Conservation (phyloP, 2,888 invertebrate species). For the Hydraecia micacea region DNA sequence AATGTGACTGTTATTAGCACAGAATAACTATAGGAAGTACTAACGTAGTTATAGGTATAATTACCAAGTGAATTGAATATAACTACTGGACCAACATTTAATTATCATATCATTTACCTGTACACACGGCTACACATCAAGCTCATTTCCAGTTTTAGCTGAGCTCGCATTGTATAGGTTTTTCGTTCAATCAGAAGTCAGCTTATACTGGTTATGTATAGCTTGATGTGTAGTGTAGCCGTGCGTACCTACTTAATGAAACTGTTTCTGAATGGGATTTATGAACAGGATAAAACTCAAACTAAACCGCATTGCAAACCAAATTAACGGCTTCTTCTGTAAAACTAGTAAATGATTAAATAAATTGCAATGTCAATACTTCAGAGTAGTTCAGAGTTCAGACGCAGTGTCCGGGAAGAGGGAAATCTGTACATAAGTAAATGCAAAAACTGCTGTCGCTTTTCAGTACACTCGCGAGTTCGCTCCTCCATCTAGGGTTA, state of each 20-base stretch:
- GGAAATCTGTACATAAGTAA: background rate
- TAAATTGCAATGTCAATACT: background rate
- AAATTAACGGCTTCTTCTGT: background rate
- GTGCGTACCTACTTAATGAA: constrained; percentile 8
- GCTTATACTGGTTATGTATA: too few relatives aligned
- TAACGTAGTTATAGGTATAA: too few relatives aligned
- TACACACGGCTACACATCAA: too few relatives aligned
- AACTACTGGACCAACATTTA: background rate
- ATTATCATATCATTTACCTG: constrained; percentile 2
- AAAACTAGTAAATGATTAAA: background rate
- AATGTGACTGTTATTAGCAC: background rate
- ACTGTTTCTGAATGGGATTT: constrained; percentile 22
- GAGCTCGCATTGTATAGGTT: too few relatives aligned
- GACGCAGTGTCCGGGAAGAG: background rate
- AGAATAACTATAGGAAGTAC: too few relatives aligned
- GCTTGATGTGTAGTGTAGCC: too few relatives aligned
- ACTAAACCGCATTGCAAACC: background rate
- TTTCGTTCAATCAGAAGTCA: too few relatives aligned
- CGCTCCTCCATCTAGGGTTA: background rate
- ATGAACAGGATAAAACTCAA: constrained; percentile 18
- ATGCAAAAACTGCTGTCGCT: background rate
- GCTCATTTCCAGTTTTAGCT: too few relatives aligned
- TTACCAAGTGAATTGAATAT: background rate
- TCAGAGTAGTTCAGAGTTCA: background rate
- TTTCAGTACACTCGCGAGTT: constrained; percentile 9